Base-by-base conservation (phyloP, 2,113 vertebrate species). In the Alectura lathami region DNA sequence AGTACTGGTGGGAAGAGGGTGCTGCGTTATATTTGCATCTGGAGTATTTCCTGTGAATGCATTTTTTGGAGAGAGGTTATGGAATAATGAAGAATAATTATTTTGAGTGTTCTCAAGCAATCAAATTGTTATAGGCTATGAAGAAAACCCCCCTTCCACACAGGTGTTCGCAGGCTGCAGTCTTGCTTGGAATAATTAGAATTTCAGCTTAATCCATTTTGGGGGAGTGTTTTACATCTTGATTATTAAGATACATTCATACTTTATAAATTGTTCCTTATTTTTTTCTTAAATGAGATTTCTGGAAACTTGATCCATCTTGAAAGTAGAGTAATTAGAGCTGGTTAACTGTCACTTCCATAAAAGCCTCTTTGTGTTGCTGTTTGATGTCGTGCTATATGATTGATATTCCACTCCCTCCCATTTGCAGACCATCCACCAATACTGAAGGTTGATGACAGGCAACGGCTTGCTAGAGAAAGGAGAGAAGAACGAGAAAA, bases 401-500 rank as follows among this genome's bases (percentile, higher is more conserved):
- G 17, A 11, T 26, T 91, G 29, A 94, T 48, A n/a, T 54, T 88
- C 88, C 29, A 7, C 8, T 2, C 30, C 34, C 78, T 10, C 29
- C 22, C 20, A 17, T 63, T 64, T 98, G 20, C 96, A 99, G 99
- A 99, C 85, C 97, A 98, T 42, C 96, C 96, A 27, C 96, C 98
- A 77, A 92, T 98, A 90, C 97, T 99, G 40, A 99, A 97, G 84
- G 99, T 99, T 50, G 99, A 99, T 79, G 99, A 99, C 95, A 98
- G 98, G 64, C 99, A 99, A 95, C 98, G 98, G 29, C 97, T 99
- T 86, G 99, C 99, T 75, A 98, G 99, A 54, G 99, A 99, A 93
- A 98, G 99, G 24, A 98, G 99, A 45, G 99, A 98, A 85, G 98
- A 99, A 94, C 96, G 95, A 50, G 99, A 99, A 50, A 99, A 99